Evolutionary conservation across 1,140 invertebrate species (phyloP), one percentile per base, ranked within the genome.

Genomic region (Euura saliciscinereae): DNA sequence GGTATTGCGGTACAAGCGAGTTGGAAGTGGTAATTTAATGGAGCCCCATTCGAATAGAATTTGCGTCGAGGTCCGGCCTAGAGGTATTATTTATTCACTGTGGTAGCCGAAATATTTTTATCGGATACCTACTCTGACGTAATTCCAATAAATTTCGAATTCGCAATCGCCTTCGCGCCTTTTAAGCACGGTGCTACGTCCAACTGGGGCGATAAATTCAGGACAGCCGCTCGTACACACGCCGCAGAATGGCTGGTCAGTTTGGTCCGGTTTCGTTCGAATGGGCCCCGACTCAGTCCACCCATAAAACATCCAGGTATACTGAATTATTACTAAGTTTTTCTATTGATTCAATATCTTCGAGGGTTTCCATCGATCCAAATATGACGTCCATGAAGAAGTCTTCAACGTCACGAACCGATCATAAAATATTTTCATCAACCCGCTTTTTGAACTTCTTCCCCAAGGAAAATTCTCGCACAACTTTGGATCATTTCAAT

Each of bases 341-440:
- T 70, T 59, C 72, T 73, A 76, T 76, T 69, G 75, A 73, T 73
- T 76, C 72, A 68, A 73, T 73, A 71, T 71, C 66, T 67, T 28
- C 10, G 8, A 11, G 42, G 66, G 43, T 42, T 4, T 3, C 66
- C 10, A 67, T 67, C 66, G 7, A 28, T 67, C 66, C 28, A 59
- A 65, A 44, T 59, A 75, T 78, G 71, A 74, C 71, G 73, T 76
- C 71, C 77, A 28, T 28, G 28, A 28, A 28, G 28, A 28, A 28
- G 28, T 28, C 28, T 28, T 28, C 28, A 28, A 28, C 28, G 28
- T 28, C 28, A 28, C 28, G 28, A 28, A 28, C 28, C 28, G 28
- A 28, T 28, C 28, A 28, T 28, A 28, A 28, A 28, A 28, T 28
- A 28, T 28, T 28, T 28, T 28, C 28, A 28, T 28, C 28, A 28